Base-by-base conservation (phyloP, 2,113 vertebrate species). In the Cochlearius cochlearius region DNA sequence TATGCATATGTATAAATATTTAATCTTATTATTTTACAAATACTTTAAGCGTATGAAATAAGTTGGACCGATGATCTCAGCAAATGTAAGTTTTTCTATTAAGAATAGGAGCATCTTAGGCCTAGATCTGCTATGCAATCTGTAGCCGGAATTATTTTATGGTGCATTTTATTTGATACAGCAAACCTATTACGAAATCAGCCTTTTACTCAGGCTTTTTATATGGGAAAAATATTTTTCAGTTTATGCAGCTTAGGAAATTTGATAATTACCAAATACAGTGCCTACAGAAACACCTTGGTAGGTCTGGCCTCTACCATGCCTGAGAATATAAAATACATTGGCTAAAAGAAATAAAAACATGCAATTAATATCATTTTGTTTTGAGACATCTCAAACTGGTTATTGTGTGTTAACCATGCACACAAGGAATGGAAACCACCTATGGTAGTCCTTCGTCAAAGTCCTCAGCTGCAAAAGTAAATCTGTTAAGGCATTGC, bases 351-450 rank as follows among this genome's bases (percentile, higher is more conserved):
- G 55, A 92, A 88, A 79, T 87, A 60, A 90, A 95, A 97, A 73
- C 38, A 72, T 84, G 63, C 84, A 97, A 97, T 96, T 93, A 91
- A 90, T 87, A 94, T 69, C 7, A 85, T 95, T 97, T 92, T 96
- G 27, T 76, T 88, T 93, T 92, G 75, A 94, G 69, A 66, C 66
- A 88, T 95, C 81, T 97, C 84, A 92, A 88, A 90, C 73, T 50
- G 15, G 8, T 69, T 64, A 49, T 27, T 60, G 5, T 43, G 12
- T 41, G 29, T 66, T 50, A 73, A 52, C 20, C 56, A 30, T 15
- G 9, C 12, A 34, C 15, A 32, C 47, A 15, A 67, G 16, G n/a
- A 73, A 50, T 41, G 15, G 17, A 90, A 80, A 41, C 29, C 19
- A 50, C 14, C 39, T 41, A 18, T 16, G 20, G 20, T 8, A 83